Conservation (phyloP, 1,140 invertebrate species). For the Geopemphigus sp. region DNA sequence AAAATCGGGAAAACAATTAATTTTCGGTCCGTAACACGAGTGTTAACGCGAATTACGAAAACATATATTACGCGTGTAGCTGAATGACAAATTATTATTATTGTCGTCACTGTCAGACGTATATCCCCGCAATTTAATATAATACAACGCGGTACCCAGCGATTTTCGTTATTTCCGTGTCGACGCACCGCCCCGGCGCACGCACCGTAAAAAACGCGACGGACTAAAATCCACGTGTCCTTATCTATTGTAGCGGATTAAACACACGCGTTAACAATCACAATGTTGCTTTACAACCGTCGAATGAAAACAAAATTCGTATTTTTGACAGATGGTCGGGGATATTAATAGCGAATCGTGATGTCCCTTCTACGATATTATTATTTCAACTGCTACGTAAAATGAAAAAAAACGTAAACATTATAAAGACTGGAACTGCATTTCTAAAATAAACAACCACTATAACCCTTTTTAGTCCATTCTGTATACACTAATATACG, state of each 20-base stretch:
- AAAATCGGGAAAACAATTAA: too few species aligned
- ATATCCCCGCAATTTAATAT: too few species aligned
- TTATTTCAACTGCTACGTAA: slow-evolving; percentile 27
- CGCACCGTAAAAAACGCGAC: neutral
- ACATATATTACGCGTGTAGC: too few species aligned
- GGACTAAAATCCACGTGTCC: neutral
- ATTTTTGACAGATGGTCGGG: slow-evolving; percentile 36
- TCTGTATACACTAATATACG: neutral
- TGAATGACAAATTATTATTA: too few species aligned
- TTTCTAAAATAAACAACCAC: slow-evolving; percentile 16
- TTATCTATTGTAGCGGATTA: slow-evolving; percentile 29
- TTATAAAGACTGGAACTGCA: neutral
- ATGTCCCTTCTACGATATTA: slow-evolving; percentile 25
- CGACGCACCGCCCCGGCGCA: neutral
- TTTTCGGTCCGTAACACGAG: too few species aligned
- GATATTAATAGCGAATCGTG: slow-evolving; percentile 22
- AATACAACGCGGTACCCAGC: neutral
- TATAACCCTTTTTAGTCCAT: neutral
- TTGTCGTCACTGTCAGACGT: too few species aligned
- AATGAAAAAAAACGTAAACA: neutral
- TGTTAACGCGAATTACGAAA: too few species aligned
- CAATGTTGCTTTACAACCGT: slow-evolving; percentile 20
- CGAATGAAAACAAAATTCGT: neutral
- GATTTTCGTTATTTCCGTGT: slow-evolving; percentile 9
- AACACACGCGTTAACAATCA: slow-evolving; percentile 43